Base-by-base conservation (phyloP, 2,888 invertebrate genomes). In the Drosophila glabriapex region DNA sequence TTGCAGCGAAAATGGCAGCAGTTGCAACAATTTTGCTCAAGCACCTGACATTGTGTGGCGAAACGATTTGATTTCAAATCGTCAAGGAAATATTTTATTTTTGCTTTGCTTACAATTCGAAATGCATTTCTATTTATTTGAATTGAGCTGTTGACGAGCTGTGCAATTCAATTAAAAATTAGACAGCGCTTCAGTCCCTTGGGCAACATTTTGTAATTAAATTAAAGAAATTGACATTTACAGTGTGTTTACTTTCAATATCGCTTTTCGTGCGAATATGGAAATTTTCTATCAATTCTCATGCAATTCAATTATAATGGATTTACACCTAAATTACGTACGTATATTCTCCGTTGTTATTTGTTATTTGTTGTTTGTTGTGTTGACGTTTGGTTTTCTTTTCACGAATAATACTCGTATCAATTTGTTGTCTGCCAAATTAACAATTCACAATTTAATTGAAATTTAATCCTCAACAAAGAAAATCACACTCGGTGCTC, bases 221-320 rank as follows among this genome's bases (percentile, higher is more conserved):
- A 68, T 64, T 67, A 14, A 43, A 31, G 46, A 59, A 80, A 65
- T 62, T 80, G 63, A 64, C 67, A 71, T 68, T 39, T 52, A 4
- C 58, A 82, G 66, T 68, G 43, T 73, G 54, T 68, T 65, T 68
- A 56, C 39, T 16, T 67, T 53, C 59, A 62, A 67, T 60, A 75
- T 41, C 22, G 46, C 68, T 58, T 69, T 64, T 62, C 31, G 19
- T 29, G 58, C 35, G 12, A 35, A 33, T 58, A 39, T 62, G 55
- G 16, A 56, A 54, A 41, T 33, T 56, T 14, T 49, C 33, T 41
- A 58, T 39, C 25, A 37, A 62, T 69, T 62, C 65, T 46, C 56
- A 43, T 14, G 31, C 54, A 68, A 61, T 65, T 54, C 83, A 88
- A 85, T 88, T 88, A 88, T 65, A 58, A 66, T 77, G 78, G 77